These are phyloP conservation scores for Drosophila lacertosa DNA, from an alignment of 1,140 invertebrate species.

Conservation along the genomic window DNA sequence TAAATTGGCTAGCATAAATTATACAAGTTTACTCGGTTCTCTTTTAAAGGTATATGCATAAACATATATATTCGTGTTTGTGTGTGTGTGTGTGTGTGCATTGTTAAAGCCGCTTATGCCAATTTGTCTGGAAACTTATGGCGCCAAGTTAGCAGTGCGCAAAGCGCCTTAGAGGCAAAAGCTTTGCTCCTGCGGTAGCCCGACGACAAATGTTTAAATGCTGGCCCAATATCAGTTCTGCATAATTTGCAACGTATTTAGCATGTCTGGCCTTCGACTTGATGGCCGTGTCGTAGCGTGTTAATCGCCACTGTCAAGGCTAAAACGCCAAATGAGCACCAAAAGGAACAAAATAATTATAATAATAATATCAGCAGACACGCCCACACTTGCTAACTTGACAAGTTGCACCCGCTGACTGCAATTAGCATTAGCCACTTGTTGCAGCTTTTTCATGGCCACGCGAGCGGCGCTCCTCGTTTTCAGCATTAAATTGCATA, in stretches of 20 bases:
- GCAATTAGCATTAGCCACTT: slow-evolving; percentile 68
- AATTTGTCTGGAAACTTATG: slow-evolving; percentile 63
- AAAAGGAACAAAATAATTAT: not conserved
- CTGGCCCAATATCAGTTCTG: not conserved
- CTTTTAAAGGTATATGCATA: not conserved
- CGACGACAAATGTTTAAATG: slow-evolving; percentile 18
- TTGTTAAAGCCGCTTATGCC: slow-evolving; percentile 59
- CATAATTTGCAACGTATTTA: not conserved
- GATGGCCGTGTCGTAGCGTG: slow-evolving; percentile 13
- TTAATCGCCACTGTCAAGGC: slow-evolving; percentile 24
- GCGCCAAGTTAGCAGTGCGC: slow-evolving; percentile 27
- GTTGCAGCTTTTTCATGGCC: slow-evolving; percentile 40
- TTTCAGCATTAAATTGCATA: slow-evolving; percentile 17
- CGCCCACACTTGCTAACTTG: slow-evolving; percentile 7
- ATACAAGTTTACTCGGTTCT: not conserved
- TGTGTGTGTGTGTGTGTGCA: not conserved
- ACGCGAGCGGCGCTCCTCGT: slow-evolving; percentile 25
- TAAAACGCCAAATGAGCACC: slow-evolving; percentile 11
- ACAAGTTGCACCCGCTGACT: slow-evolving; percentile 13
- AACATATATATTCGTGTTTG: not conserved
- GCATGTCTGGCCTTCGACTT: slow-evolving; percentile 13
- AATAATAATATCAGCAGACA: slow-evolving; percentile 8
- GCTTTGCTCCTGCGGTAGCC: not conserved
- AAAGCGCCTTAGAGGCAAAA: slow-evolving; percentile 47
- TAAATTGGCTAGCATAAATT: slow-evolving; percentile 40